Percentiles rank a stretch among this genome's conserved stretches.
Evolutionary conservation across 35 echinoderm and acorn worm species (phyloP).

Genomic region (Hemicentrotus pulcherrimus): DNA sequence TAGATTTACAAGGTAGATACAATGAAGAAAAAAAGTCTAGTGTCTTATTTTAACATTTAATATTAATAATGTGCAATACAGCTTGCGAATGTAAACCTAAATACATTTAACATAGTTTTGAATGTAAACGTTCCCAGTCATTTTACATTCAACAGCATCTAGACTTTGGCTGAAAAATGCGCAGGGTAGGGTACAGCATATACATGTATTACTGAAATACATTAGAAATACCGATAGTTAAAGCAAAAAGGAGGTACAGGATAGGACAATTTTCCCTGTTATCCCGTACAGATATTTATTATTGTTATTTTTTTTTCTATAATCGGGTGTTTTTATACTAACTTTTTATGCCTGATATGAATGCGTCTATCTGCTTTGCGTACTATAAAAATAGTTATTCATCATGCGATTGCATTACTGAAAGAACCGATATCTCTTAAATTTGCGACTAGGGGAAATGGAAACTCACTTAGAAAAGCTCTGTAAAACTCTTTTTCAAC

Average conservation of each 20-base stretch:
- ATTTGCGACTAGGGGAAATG: not conserved
- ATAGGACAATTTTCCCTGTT: not conserved
- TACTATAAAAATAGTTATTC: not conserved
- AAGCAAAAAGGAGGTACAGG: not conserved
- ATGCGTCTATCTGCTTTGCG: not conserved
- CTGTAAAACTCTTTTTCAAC: not conserved
- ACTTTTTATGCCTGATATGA: not conserved
- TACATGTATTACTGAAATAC: not conserved
- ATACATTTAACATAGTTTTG: not conserved
- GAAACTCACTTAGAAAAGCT: not conserved
- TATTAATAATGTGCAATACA: not conserved
- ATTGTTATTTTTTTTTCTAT: not conserved
- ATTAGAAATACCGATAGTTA: not conserved
- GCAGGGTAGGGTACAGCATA: not conserved
- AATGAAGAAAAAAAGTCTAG: not conserved
- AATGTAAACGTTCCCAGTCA: not conserved
- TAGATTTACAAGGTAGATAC: not conserved
- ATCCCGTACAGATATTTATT: not conserved
- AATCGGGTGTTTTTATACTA: not conserved
- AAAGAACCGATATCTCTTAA: not conserved
- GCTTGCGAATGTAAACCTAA: not conserved
- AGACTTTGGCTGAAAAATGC: not conserved
- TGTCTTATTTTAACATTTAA: not conserved
- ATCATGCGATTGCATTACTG: not conserved
- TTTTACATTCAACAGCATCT: not conserved